A percentile compares a stretch with the other conserved stretches of the same genome.
These are phyloP conservation scores for Hippocampus mohnikei DNA, from an alignment of 2,113 vertebrate genomes.

Conservation along the genomic window DNA sequence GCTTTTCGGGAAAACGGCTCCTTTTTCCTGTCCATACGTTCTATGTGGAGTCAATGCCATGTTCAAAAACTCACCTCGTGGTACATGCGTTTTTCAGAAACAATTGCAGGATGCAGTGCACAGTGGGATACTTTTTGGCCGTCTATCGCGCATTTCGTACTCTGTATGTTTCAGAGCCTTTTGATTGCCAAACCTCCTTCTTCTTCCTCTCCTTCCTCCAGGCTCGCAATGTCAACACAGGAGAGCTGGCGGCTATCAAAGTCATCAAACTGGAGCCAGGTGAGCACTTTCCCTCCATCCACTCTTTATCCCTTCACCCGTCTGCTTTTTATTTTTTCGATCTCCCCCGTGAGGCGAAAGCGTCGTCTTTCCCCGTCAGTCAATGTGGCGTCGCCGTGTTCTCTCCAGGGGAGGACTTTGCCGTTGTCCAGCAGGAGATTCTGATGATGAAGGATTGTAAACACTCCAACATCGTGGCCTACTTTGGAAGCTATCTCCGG, in stretches of 20 bases:
- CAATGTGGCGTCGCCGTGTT: constrained; percentile 4
- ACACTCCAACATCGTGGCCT: constrained; percentile 97
- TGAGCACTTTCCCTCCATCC: constrained; percentile 64
- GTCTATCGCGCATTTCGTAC: neutral
- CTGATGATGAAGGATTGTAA: constrained; percentile 99
- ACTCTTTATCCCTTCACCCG: neutral
- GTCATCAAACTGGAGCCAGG: constrained; percentile 98
- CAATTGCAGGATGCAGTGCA: neutral
- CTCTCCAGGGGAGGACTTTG: constrained; percentile 94
- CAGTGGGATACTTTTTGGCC: neutral
- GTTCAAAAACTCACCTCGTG: neutral
- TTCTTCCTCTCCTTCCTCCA: constrained; percentile 43
- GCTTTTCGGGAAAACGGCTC: constrained; percentile 34
- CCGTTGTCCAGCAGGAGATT: constrained; percentile 98
- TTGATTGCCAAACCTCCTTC: neutral
- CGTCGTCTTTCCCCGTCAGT: neutral
- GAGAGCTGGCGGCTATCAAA: constrained; percentile 95
- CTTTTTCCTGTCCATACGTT: constrained; percentile 11
- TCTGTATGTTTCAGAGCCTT: neutral
- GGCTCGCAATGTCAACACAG: constrained; percentile 88
- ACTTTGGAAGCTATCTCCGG: constrained; percentile 99
- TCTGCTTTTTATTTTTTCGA: neutral
- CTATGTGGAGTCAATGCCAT: neutral
- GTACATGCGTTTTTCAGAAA: neutral
- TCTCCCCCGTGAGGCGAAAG: neutral